These are phyloP conservation scores for Megastigmus dorsalis DNA, from an alignment of 2,888 invertebrate genomes.

Conservation along the genomic window DNA sequence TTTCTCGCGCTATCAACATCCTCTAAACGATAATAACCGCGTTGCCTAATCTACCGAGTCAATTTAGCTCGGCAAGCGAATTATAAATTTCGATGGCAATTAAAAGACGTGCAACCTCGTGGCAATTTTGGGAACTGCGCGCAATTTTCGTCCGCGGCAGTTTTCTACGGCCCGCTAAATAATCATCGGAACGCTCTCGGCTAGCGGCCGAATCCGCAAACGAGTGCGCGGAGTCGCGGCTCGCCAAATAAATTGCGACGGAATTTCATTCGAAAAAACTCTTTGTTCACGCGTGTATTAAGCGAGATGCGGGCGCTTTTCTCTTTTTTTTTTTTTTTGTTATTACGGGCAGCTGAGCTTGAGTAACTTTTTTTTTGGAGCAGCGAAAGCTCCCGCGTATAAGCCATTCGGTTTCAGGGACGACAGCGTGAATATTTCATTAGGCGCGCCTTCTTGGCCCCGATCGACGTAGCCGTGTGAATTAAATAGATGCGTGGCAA, in stretches of 20 bases:
- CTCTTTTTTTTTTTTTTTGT: too few species aligned
- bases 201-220: too few species aligned
- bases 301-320: not conserved
- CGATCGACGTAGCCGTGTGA: too few species aligned
- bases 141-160: not conserved
- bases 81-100: not conserved
- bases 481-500: too few species aligned
- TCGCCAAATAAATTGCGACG: slow-evolving; percentile 1
- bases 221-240: not conserved
- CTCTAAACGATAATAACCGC: not conserved
- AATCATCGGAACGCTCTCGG: not conserved
- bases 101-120: not conserved
- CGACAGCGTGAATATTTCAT: not conserved
- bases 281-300: not conserved
- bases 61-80: not conserved
- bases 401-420: too few species aligned
- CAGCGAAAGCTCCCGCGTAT: too few species aligned
- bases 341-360: too few species aligned
- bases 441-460: not conserved
- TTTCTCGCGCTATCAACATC: too few species aligned
- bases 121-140: not conserved
- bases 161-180: not conserved
- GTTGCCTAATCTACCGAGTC: not conserved
- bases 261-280: not conserved
- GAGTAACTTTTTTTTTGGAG: too few species aligned